Conservation (phyloP, 2,797 vertebrate genomes). For the Eleutherodactylus coqui region DNA sequence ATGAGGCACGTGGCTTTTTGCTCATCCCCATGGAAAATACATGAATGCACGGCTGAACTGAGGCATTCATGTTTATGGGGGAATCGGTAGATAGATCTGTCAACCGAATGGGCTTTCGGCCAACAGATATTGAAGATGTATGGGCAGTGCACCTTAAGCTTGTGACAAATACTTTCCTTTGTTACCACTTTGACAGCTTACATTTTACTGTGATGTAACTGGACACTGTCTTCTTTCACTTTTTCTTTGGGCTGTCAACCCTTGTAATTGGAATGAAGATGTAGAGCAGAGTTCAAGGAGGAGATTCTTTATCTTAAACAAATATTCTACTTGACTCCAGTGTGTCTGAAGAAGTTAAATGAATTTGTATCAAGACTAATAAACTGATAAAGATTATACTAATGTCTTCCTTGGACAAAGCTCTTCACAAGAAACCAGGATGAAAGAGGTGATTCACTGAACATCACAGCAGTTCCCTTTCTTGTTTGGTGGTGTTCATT, state of each 20-base stretch:
- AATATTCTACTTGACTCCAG: not conserved
- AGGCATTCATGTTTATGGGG: no score
- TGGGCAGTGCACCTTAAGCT: no score
- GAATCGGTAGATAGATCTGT: no score
- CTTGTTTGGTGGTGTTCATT: conserved; percentile 59
- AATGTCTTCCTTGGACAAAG: not conserved
- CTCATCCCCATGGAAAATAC: no score
- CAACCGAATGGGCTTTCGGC: no score
- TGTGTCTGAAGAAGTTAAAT: not conserved
- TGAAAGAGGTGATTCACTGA: conserved; percentile 47
- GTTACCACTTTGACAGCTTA: not conserved
- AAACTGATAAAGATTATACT: conserved; percentile 18
- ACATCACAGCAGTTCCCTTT: conserved; percentile 40
- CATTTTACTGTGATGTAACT: not conserved
- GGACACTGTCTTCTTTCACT: not conserved
- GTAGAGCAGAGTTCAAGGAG: not conserved
- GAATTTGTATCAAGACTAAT: conserved; percentile 2
- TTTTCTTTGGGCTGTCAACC: not conserved
- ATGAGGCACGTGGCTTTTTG: no score
- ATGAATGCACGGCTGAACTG: no score
- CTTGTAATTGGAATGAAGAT: conserved; percentile 8
- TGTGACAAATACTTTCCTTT: not conserved
- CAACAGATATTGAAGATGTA: no score
- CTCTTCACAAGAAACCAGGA: conserved; percentile 8
- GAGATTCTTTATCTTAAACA: not conserved